Base-by-base conservation (phyloP, 2,113 vertebrate genomes). In the Agelaius phoeniceus region DNA sequence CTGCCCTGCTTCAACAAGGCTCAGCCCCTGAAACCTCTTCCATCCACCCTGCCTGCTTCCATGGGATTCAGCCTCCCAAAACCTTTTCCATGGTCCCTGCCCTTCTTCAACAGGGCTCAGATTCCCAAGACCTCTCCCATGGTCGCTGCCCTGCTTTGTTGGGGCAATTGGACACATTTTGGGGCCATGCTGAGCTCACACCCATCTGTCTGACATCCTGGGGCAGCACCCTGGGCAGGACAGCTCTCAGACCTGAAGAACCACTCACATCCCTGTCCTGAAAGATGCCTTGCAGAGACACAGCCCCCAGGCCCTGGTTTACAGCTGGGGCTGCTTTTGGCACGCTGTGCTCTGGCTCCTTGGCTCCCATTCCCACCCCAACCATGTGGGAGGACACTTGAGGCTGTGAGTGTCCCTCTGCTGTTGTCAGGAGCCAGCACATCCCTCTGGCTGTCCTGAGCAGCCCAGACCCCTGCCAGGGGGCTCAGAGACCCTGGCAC, bases 151-250 rank as follows among this genome's bases (percentile, higher is more conserved):
- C 30, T 78, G 58, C 17, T 72, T 21, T 7, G 24, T 11, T 0
- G 0, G 16, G 54, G 8, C 26, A 67, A 9, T 49, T 7, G 22
- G 35, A 41, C 54, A 28, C 44, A 12, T 51, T 74, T 22, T 10
- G 55, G 41, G 43, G 39, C 27, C 1, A 0, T 0, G 2, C 3
- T 5, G 24, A 55, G 20, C 26, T 9, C 10, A 0, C 7, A 4
- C 9, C 7, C 43, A 0, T 26, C 3, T 6, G 5, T 26, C 35
- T 62, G 78, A 26, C 31, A 5, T 59, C 63, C 26, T 13, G 63
- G 21, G 83, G 57, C 17, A 11, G 57, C 51, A 24, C 33, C 17
- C 3, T 10, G 37, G 68, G 0, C 57, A 4, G 0, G 54, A 37
- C 39, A 41, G 28, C 52, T 37, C 71, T 48, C 51, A 7, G 27